phyloP scores from a whole-genome alignment of 2,888 invertebrate species.

The Caenorhabditis imperialis region DNA sequence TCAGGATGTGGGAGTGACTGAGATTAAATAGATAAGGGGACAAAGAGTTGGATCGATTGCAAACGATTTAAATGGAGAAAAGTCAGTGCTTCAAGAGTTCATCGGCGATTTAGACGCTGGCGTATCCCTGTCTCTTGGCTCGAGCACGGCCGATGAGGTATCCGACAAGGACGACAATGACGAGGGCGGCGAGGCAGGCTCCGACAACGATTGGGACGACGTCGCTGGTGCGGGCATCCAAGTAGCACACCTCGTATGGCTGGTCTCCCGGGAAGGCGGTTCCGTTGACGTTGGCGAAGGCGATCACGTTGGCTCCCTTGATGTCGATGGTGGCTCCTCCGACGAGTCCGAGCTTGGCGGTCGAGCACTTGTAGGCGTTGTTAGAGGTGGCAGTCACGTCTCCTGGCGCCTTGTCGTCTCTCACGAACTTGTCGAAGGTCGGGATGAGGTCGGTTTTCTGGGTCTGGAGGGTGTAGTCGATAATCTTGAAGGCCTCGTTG shows the following conservation, averaged over 20 bases:
- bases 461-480: slow-evolving; percentile 61
- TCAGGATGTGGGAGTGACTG: slow-evolving; percentile 16
- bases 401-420: slow-evolving; percentile 42
- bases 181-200: slow-evolving; percentile 90
- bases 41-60: neutral
- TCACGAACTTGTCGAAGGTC: slow-evolving; percentile 35
- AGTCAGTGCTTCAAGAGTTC: neutral
- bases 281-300: slow-evolving; percentile 61
- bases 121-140: slow-evolving; percentile 76
- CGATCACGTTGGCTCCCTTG: slow-evolving; percentile 66
- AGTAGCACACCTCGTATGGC: slow-evolving; percentile 70
- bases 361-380: slow-evolving; percentile 68
- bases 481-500: slow-evolving; percentile 60
- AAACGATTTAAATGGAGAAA: neutral
- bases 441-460: slow-evolving; percentile 36
- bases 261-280: slow-evolving; percentile 65
- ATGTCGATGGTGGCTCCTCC: slow-evolving; percentile 67
- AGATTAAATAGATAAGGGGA: slow-evolving; percentile 27
- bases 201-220: slow-evolving; percentile 97
- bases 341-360: slow-evolving; percentile 64
- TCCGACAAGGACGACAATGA: slow-evolving; percentile 90
- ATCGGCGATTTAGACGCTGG: slow-evolving; percentile 68
- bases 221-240: slow-evolving; percentile 81
- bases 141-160: slow-evolving; percentile 91
- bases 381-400: slow-evolving; percentile 50